Evolutionary conservation across 2,797 vertebrate species (phyloP).

Genomic region (Acrossocheilus fasciatus): DNA sequence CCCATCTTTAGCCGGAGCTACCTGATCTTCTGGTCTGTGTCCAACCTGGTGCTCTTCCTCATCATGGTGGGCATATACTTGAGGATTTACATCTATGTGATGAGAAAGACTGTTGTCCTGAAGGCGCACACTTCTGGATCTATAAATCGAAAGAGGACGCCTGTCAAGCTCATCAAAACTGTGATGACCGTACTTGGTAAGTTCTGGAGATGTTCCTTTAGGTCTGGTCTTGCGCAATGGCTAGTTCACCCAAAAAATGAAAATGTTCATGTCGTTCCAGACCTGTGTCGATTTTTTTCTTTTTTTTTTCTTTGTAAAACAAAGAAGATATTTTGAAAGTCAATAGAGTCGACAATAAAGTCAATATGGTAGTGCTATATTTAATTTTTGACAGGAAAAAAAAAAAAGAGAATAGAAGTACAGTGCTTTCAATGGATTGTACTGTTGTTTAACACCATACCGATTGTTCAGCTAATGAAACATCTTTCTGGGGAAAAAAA

Average conservation of each 20-base stretch:
- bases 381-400: neutral
- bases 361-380: neutral
- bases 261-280: neutral
- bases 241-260: neutral
- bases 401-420: neutral
- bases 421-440: too few relatives aligned
- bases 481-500: too few relatives aligned
- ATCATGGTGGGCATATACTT: slow-evolving; percentile 93
- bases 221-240: neutral
- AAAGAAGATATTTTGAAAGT: neutral
- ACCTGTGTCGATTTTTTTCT: neutral
- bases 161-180: slow-evolving; percentile 97
- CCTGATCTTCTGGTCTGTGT: slow-evolving; percentile 92
- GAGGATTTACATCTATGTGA: slow-evolving; percentile 94
- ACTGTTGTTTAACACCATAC: neutral
- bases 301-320: neutral
- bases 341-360: neutral
- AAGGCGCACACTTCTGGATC: slow-evolving; percentile 87
- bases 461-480: neutral
- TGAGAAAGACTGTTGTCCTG: slow-evolving; percentile 88
- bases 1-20: slow-evolving; percentile 97
- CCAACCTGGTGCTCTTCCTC: slow-evolving; percentile 90
- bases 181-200: slow-evolving; percentile 97
- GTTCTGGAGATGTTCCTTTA: slow-evolving; percentile 55
- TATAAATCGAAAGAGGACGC: slow-evolving; percentile 89